These are phyloP conservation scores for Diachasmimorpha longicaudata DNA, from an alignment of 1,140 invertebrate genomes.

Conservation along the genomic window DNA sequence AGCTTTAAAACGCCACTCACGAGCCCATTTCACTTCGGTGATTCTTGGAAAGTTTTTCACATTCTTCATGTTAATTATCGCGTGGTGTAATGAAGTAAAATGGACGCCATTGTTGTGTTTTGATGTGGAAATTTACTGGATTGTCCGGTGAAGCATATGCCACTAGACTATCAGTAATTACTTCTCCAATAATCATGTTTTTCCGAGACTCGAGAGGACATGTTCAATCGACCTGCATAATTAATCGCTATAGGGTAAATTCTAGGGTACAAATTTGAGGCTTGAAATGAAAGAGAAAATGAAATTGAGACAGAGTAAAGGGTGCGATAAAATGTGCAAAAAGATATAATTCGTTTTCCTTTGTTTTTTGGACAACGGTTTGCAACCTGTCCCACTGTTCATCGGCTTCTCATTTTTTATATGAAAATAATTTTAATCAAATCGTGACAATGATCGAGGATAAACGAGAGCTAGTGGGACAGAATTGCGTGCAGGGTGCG, in stretches of 20 bases:
- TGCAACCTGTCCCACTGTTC: not conserved
- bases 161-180: not conserved
- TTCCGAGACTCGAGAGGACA: not conserved
- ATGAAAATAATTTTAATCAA: not conserved
- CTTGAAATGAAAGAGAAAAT: not conserved
- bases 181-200: not conserved
- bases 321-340: conserved; percentile 15
- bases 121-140: not conserved
- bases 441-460: conserved; percentile 12
- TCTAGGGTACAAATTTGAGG: not conserved
- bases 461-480: conserved; percentile 26
- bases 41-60: not conserved
- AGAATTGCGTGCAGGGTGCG: conserved; percentile 56
- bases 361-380: conserved; percentile 11
- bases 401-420: not conserved
- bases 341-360: not conserved
- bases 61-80: not conserved
- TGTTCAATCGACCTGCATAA: not conserved
- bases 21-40: not conserved
- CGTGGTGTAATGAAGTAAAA: not conserved
- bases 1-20: not conserved
- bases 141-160: not conserved
- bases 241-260: not conserved
- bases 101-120: not conserved
- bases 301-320: conserved; percentile 10